A percentile compares a stretch with the other conserved stretches of the same genome.
phyloP scores from a whole-genome alignment of 1,140 invertebrate species.

The Parasteatoda tepidariorum region DNA sequence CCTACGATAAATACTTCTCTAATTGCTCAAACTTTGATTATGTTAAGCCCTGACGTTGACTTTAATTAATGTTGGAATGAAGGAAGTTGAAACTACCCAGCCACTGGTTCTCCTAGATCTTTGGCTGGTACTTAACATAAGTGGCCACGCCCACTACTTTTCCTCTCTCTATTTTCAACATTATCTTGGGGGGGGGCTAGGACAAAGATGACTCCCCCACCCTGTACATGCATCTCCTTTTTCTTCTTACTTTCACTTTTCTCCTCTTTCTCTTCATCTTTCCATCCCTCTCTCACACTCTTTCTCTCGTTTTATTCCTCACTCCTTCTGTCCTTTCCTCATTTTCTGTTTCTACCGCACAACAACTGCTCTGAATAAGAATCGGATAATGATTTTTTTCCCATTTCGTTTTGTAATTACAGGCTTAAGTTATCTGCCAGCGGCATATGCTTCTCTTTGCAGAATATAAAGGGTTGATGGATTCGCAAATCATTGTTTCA shows the following conservation, averaged over 20 bases:
- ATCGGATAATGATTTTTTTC: neutral
- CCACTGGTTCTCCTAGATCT: slow-evolving; percentile 28
- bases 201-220: slow-evolving; percentile 24
- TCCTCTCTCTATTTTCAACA: slow-evolving; percentile 19
- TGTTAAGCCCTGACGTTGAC: slow-evolving; percentile 57
- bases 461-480: too few relatives aligned
- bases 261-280: neutral
- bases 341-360: neutral
- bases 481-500: too few relatives aligned
- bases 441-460: too few relatives aligned
- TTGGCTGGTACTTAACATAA: slow-evolving; percentile 51
- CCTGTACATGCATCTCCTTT: neutral
- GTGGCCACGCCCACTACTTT: slow-evolving; percentile 43
- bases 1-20: slow-evolving; percentile 55
- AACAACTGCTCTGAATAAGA: neutral
- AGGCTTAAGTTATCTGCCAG: too few relatives aligned
- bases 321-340: neutral
- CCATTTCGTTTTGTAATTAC: neutral
- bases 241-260: neutral
- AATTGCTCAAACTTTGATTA: slow-evolving; percentile 59
- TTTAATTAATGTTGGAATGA: slow-evolving; percentile 56
- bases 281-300: neutral
- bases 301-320: neutral
- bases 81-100: slow-evolving; percentile 29
- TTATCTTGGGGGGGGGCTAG: slow-evolving; percentile 11